Evolutionary conservation across 1,140 invertebrate species (phyloP), one percentile per base, ranked within the genome.

Genomic region (Theocolax elegans): DNA sequence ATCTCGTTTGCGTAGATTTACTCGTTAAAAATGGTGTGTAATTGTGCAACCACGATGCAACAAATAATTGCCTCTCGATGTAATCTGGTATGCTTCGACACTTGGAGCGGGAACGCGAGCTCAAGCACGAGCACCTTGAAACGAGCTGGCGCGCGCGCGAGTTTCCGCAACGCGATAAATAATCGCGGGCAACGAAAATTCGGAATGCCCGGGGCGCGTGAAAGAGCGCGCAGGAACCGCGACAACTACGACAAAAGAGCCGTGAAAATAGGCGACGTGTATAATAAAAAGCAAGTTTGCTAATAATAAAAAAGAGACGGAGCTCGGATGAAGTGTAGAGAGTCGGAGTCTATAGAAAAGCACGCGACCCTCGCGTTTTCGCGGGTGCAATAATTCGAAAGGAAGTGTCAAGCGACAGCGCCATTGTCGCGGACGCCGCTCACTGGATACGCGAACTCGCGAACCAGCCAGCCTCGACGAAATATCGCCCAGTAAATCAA

Each of bases 401-500:
- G 79, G 79, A 83, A 83, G 80, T 83, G 80, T 78, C 80, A 77
- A 81, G 79, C 77, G 80, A 72, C 62, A 42, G 74, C 74, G 74
- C 81, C 78, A 83, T 83, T 83, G 81, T 82, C 81, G 76, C 73
- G 73, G 71, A 7, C 25, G 42, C 77, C 75, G 79, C 72, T 78
- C 71, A 74, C 78, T 81, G 15, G 58, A 48, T 6, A 1, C 31
- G 8, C 49, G 15, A 42, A 42, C 51, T 56, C 64, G 49, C 63
- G 77, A 79, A 76, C 78, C 79, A 81, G 79, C 80, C 75, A n/a
- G n/a, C 75, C 74, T 74, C 81, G 76, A 81, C 81, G 79, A 82
- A 82, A 83, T 83, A 83, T 83, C 81, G 76, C 74, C 78, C 81
- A 77, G 81, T 83, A 83, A 83, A 83, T 83, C 81, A 83, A 81